Evolutionary conservation across 2,888 invertebrate species (phyloP).

Genomic region (Parelbella ahira): DNA sequence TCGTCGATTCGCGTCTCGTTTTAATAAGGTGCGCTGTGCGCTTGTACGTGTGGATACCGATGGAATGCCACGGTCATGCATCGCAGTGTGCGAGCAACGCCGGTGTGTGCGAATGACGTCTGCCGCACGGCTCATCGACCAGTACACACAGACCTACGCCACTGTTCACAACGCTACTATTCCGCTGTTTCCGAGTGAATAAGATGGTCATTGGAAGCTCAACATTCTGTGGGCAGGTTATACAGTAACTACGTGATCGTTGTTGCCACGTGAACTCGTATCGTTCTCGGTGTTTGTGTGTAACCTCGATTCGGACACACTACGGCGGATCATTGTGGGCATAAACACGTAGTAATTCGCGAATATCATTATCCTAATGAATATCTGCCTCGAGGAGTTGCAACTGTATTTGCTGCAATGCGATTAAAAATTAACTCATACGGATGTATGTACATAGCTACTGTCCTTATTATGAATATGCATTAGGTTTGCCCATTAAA

Average conservation of each 20-base stretch:
- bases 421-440: slow-evolving; percentile 47
- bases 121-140: slow-evolving; percentile 63
- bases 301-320: slow-evolving; percentile 78
- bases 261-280: slow-evolving; percentile 74
- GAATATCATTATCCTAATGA: slow-evolving; percentile 77
- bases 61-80: slow-evolving; percentile 76
- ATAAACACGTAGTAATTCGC: slow-evolving; percentile 76
- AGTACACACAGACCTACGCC: slow-evolving; percentile 45
- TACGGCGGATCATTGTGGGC: slow-evolving; percentile 65
- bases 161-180: slow-evolving; percentile 37
- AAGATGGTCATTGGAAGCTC: slow-evolving; percentile 54
- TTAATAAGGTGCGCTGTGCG: slow-evolving; percentile 77
- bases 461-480: no score
- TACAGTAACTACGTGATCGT: slow-evolving; percentile 61
- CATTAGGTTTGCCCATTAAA: no score
- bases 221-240: slow-evolving; percentile 43
- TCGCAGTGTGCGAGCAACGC: slow-evolving; percentile 42
- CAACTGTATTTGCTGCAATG: slow-evolving; percentile 39
- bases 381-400: slow-evolving; percentile 51
- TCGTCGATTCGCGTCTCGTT: slow-evolving; percentile 80
- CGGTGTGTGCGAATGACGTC: slow-evolving; percentile 74
- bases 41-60: slow-evolving; percentile 70
- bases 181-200: slow-evolving; percentile 42
- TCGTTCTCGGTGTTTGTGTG: slow-evolving; percentile 60
- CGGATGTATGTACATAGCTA: background rate